Evolutionary conservation across 2,113 vertebrate species (phyloP), one percentile per base, ranked within the genome.

Genomic region (Anas platyrhynchos): DNA sequence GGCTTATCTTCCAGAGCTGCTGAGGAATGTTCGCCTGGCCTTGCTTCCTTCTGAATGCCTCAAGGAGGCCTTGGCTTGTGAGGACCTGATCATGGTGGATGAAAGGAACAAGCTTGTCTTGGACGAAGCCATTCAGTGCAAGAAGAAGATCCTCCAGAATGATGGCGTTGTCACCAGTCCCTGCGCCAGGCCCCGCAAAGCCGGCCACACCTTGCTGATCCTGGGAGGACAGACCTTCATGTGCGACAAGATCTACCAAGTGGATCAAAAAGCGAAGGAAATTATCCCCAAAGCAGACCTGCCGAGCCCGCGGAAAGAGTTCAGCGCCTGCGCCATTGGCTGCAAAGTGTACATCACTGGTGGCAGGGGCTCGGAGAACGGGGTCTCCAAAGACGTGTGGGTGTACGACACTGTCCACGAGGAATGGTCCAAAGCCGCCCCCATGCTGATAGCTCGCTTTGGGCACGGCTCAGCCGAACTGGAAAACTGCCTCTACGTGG

Each of bases 241-340:
- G 99, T 99, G 99, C 23, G 99, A 99, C 96, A 99, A 99, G 97
- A 99, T 99, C 85, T 99, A 99, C 96, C 99, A 99, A 97, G 99
- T 99, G 59, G 99, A 99, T 95, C 99, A 99, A 82, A 98, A 99
- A 96, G 99, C 99, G 31, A 99, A 99, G 97, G 99, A 99, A 96
- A 99, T 99, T 88, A 99, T 99, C 72, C 99, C 99, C 65, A 99
- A 99, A 96, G 98, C 99, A 1, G 99, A 99, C 91, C 97, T 99
- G 66, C 99, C 99, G 0, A 99, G 99, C 80, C 99, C 99, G 7
- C 98, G 99, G 74, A 99, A 99, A 91, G 99, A 99, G 94, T 99
- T 99, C 65, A 99, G 99, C 2, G 99, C 99, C 16, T 99, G 99
- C 12, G 99, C 99, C 32, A 99, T 99, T 0, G 99, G 99, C 85